phyloP scores from a whole-genome alignment of 2,113 vertebrate genomes.

The Miniopterus natalensis region DNA sequence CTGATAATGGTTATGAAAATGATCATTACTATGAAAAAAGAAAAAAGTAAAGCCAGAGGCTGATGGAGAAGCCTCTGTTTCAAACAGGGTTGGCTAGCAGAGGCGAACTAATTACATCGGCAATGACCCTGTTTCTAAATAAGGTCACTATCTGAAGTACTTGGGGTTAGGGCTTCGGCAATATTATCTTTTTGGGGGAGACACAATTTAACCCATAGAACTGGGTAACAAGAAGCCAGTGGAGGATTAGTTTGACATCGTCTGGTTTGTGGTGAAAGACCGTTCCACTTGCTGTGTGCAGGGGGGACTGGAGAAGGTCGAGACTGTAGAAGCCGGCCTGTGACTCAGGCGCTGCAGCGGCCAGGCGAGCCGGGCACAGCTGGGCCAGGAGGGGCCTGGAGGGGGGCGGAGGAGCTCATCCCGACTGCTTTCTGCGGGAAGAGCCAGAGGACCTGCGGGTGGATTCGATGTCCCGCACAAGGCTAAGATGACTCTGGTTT shows the following conservation, averaged over 20 bases:
- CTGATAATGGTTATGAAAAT: not conserved
- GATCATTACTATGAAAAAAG: not conserved
- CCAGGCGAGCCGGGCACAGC: rapidly evolving
- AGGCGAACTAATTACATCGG: not conserved
- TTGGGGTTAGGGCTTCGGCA: not conserved
- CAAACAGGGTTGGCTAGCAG: not conserved
- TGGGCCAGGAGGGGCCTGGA: not conserved
- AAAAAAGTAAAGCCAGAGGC: not conserved
- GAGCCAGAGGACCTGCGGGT: no score
- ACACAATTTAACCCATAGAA: not conserved
- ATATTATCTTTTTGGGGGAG: not conserved
- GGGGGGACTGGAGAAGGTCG: not conserved
- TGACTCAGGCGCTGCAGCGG: rapidly evolving
- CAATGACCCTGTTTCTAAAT: not conserved
- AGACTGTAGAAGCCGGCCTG: not conserved
- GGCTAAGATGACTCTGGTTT: not conserved
- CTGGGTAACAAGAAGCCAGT: not conserved
- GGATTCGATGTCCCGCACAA: not conserved
- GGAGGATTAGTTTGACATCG: not conserved
- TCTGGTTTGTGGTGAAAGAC: not conserved
- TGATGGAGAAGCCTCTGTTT: no score
- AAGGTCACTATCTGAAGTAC: not conserved
- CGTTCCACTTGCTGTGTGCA: not conserved
- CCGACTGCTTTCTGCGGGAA: not conserved
- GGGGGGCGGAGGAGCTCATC: not conserved